phyloP scores from a whole-genome alignment of 2,888 invertebrate genomes.

The Drosophila nigritarsus region DNA sequence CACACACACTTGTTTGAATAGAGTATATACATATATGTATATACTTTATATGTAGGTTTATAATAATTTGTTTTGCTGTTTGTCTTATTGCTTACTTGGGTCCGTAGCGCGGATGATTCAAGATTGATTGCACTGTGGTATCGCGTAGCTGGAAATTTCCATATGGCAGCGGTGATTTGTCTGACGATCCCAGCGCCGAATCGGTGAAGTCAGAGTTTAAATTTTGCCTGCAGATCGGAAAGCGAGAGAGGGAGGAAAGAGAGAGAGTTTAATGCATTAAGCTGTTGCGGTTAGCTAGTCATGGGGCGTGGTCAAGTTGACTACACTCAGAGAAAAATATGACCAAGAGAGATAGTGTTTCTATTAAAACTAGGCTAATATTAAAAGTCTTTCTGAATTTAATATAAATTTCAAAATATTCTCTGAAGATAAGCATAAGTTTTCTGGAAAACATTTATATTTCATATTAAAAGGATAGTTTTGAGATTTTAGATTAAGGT shows the following conservation, averaged over 20 bases:
- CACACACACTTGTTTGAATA: background rate
- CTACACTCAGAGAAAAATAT: background rate
- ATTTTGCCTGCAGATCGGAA: slow-evolving; percentile 90
- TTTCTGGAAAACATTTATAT: no score
- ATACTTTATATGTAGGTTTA: background rate
- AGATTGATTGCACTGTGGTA: slow-evolving; percentile 95
- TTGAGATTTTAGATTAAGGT: background rate
- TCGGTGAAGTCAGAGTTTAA: slow-evolving; percentile 98
- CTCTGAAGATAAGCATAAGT: no score
- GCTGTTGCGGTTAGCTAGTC: slow-evolving; percentile 65
- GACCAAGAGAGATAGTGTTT: background rate
- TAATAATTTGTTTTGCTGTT: background rate
- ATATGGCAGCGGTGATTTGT: slow-evolving; percentile 96
- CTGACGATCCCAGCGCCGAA: slow-evolving; percentile 95
- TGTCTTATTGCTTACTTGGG: slow-evolving; percentile 89
- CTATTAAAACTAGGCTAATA: background rate
- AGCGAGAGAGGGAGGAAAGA: background rate
- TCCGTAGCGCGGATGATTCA: slow-evolving; percentile 93
- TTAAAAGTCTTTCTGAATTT: background rate
- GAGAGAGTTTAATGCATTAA: slow-evolving; percentile 35
- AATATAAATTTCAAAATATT: background rate
- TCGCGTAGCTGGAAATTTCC: slow-evolving; percentile 97
- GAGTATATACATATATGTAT: background rate
- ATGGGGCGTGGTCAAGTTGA: slow-evolving; percentile 39
- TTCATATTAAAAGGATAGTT: no score